Evolutionary conservation across 2,797 vertebrate species (phyloP).

Genomic region (Enteromius treurensis): DNA sequence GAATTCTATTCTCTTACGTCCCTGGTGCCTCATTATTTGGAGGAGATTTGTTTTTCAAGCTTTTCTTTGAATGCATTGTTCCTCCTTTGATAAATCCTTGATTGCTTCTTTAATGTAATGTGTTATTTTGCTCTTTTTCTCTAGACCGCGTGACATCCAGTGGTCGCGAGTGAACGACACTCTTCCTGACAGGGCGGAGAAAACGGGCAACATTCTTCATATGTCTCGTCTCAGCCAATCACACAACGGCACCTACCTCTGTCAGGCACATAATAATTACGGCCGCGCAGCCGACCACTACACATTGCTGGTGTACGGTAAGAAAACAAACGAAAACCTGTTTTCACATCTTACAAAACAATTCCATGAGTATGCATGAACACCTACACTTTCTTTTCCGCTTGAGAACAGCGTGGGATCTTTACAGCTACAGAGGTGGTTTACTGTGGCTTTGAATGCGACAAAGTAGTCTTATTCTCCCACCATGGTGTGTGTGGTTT

Average conservation of each 20-base stretch:
- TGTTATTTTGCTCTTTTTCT: neutral
- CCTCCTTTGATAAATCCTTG: neutral
- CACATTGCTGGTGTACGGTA: conserved; percentile 89
- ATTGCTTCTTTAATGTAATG: neutral
- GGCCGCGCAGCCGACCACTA: conserved; percentile 90
- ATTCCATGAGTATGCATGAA: neutral
- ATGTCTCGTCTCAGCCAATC: conserved; percentile 86
- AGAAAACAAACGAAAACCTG: conserved; percentile 61
- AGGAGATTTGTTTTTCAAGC: conserved; percentile 6
- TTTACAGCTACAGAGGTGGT: neutral
- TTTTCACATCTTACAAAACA: neutral
- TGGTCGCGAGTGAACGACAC: conserved; percentile 91
- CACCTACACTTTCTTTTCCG: conserved; percentile 12
- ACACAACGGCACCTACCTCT: conserved; percentile 90
- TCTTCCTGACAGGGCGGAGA: conserved; percentile 86
- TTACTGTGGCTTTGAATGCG: conserved; percentile 9
- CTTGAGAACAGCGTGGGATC: conserved; percentile 40
- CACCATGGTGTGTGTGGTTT: neutral
- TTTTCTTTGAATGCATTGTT: neutral
- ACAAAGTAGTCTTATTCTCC: conserved; percentile 5
- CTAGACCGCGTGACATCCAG: conserved; percentile 83
- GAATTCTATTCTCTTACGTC: neutral
- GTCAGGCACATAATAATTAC: conserved; percentile 88
- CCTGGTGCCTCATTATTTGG: conserved; percentile 8
- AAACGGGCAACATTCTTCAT: conserved; percentile 82